Conservation (phyloP, 2,113 vertebrate species). For the Trematocara zebra region DNA sequence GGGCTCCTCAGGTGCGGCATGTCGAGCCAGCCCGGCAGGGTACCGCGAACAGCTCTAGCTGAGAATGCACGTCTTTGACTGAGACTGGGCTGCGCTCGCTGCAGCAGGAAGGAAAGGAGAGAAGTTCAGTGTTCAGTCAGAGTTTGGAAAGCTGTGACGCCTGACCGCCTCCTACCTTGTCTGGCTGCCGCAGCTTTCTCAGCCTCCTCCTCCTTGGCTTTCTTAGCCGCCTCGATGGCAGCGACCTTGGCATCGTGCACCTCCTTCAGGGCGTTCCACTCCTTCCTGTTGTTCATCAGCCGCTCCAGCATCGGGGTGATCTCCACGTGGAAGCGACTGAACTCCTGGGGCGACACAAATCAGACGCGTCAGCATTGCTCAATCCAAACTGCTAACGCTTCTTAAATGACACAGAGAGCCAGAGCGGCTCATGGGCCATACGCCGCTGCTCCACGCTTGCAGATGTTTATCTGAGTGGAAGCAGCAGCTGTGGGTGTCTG, state of each 20-base stretch:
- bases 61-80: constrained; percentile 73
- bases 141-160: neutral
- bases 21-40: neutral
- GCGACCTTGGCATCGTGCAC: constrained; percentile 74
- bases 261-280: constrained; percentile 79
- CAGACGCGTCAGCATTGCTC: neutral
- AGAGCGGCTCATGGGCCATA: neutral
- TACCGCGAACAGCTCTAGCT: constrained; percentile 22
- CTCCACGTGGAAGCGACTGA: constrained; percentile 77
- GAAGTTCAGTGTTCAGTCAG: neutral
- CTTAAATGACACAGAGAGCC: neutral
- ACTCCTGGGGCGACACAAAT: constrained; percentile 62
- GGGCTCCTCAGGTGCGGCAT: neutral
- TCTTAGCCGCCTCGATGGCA: constrained; percentile 62
- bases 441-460: neutral
- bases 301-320: constrained; percentile 79
- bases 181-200: neutral
- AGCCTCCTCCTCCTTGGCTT: constrained; percentile 61
- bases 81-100: constrained; percentile 41
- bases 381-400: neutral
- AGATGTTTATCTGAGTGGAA: neutral
- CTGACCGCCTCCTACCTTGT: constrained; percentile 51
- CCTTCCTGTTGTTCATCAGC: constrained; percentile 78
- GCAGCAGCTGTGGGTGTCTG: neutral
- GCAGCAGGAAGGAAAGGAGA: neutral